These are phyloP conservation scores for Tipula vernalis DNA, from an alignment of 2,888 invertebrate species.

Conservation along the genomic window DNA sequence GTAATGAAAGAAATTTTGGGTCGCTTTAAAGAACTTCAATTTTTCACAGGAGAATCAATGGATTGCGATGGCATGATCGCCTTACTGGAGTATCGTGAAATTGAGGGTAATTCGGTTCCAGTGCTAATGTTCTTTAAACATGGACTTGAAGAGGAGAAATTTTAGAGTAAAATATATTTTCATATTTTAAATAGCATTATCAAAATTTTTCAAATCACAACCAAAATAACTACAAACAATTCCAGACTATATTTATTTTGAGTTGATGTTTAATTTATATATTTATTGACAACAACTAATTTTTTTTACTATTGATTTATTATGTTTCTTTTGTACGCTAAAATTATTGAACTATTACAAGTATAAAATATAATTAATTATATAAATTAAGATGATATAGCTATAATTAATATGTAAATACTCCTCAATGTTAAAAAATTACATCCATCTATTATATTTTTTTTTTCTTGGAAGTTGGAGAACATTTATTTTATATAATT, in stretches of 20 bases:
- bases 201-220: neutral
- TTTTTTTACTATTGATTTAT: neutral
- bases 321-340: neutral
- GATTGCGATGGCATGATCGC: slow-evolving; percentile 91
- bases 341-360: slow-evolving; percentile 6
- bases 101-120: slow-evolving; percentile 69
- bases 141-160: slow-evolving; percentile 90
- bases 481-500: slow-evolving; percentile 6
- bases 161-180: slow-evolving; percentile 40
- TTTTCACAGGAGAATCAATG: slow-evolving; percentile 87
- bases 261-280: neutral
- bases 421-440: slow-evolving; percentile 5
- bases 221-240: slow-evolving; percentile 6
- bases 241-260: neutral
- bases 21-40: slow-evolving; percentile 85
- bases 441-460: neutral
- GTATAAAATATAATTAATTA: neutral
- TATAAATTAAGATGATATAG: neutral
- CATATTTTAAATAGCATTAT: slow-evolving; percentile 6
- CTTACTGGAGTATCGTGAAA: slow-evolving; percentile 84
- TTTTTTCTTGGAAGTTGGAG: slow-evolving; percentile 11
- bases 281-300: neutral
- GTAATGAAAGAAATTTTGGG: slow-evolving; percentile 83
- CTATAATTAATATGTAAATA: slow-evolving; percentile 8
- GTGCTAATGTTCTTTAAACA: slow-evolving; percentile 94